A percentile compares a stretch with the other conserved stretches of the same genome.
Conservation (phyloP, 2,888 invertebrate genomes). For the Schizaphis graminum region DNA sequence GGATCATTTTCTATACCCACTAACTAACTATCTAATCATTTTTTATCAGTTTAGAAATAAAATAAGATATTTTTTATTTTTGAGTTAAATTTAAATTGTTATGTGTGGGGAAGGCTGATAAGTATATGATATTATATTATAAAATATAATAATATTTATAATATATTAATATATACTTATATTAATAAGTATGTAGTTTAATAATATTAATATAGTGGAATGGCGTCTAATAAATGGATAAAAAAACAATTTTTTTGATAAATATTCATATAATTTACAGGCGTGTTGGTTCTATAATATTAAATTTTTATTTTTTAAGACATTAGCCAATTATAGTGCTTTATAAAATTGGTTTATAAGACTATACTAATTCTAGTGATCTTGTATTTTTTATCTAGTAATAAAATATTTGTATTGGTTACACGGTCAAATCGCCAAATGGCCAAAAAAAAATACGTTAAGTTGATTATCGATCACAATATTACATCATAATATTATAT, state of each 20-base stretch:
- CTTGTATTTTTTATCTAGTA: not conserved
- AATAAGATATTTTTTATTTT: not conserved
- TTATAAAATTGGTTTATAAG: not conserved
- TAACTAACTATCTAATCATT: not conserved
- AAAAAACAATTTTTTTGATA: not conserved
- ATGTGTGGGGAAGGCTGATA: not conserved
- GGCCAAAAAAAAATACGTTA: not conserved
- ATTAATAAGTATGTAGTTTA: not conserved
- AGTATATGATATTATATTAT: no score
- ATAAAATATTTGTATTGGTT: not conserved
- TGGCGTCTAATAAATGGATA: not conserved
- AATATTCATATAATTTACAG: not conserved
- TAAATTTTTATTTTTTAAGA: not conserved
- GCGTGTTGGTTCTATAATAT: not conserved
- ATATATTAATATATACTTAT: no score
- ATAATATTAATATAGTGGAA: not conserved
- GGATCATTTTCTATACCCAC: not conserved
- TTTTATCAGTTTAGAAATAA: not conserved
- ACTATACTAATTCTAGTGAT: not conserved
- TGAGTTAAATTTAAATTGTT: not conserved
- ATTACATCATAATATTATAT: not conserved
- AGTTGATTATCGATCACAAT: not conserved
- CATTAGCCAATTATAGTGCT: not conserved
- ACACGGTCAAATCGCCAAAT: not conserved
- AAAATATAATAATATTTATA: no score